Conservation (phyloP, 2,888 invertebrate genomes). For the Sepioteuthis lessoniana region DNA sequence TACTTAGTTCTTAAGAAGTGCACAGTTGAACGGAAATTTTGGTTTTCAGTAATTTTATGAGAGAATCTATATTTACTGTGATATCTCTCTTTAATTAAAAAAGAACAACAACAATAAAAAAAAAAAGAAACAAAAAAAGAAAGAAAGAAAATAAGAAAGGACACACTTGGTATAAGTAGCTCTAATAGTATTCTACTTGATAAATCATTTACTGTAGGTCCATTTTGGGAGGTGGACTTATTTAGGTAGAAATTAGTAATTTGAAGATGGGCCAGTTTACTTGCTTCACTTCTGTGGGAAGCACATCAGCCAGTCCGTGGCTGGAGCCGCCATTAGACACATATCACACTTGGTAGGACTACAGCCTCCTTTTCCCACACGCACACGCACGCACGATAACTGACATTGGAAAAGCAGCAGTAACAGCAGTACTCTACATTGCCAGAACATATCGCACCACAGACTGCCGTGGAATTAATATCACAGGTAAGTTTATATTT, state of each 20-base stretch:
- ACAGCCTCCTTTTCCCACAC: conserved; percentile 10
- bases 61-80: not conserved
- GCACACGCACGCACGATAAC: conserved; percentile 13
- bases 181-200: not conserved
- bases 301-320: conserved; percentile 33
- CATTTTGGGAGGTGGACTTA: conserved; percentile 11
- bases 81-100: not conserved
- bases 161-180: not conserved
- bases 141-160: not conserved
- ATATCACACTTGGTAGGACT: conserved; percentile 33
- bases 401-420: conserved; percentile 33
- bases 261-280: conserved; percentile 33
- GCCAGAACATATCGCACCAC: conserved; percentile 33
- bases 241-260: conserved; percentile 33
- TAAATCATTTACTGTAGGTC: not conserved
- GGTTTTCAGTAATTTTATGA: not conserved
- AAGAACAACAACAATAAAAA: not conserved
- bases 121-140: not conserved
- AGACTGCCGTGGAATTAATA: conserved; percentile 33
- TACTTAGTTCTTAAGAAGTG: not conserved
- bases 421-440: conserved; percentile 33
- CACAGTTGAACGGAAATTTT: not conserved
- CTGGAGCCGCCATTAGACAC: conserved; percentile 33
- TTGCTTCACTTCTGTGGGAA: conserved; percentile 7
- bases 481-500: conserved; percentile 33